phyloP scores from a whole-genome alignment of 2,797 vertebrate genomes.

The Acanthopagrus latus region DNA sequence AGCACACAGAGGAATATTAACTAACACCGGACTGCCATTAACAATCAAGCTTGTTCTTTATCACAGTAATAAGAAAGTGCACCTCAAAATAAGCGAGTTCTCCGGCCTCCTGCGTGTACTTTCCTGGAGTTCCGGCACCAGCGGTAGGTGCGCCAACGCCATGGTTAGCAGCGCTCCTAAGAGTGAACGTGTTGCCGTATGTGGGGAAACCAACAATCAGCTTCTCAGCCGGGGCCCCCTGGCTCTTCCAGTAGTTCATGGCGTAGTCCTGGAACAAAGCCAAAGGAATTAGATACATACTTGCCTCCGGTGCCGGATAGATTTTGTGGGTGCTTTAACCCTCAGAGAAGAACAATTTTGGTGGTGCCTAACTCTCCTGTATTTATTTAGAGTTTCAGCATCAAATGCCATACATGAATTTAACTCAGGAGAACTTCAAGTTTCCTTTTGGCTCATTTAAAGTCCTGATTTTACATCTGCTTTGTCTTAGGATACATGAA shows the following conservation, averaged over 20 bases:
- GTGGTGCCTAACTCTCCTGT: too few species aligned
- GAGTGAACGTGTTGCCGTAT: constrained; percentile 77
- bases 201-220: constrained; percentile 78
- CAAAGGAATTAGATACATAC: neutral
- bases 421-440: too few species aligned
- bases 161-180: constrained; percentile 64
- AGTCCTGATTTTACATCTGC: too few species aligned
- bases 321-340: neutral
- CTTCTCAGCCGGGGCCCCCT: constrained; percentile 78
- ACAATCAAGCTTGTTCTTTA: constrained; percentile 1
- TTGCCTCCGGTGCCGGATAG: neutral
- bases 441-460: too few species aligned
- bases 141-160: constrained; percentile 67
- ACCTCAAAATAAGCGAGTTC: constrained; percentile 80
- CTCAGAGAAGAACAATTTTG: too few species aligned
- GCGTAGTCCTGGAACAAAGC: constrained; percentile 66
- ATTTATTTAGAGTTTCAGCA: too few species aligned
- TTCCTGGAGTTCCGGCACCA: constrained; percentile 71
- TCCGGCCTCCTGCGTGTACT: constrained; percentile 78
- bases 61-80: neutral
- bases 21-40: constrained; percentile 4
- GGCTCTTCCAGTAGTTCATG: constrained; percentile 77
- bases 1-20: constrained; percentile 15
- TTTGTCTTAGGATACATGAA: too few species aligned
- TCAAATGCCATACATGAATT: too few species aligned